Percentiles rank a stretch among this genome's conserved stretches.
phyloP scores from a whole-genome alignment of 2,113 vertebrate species.

The Oreochromis aureus region DNA sequence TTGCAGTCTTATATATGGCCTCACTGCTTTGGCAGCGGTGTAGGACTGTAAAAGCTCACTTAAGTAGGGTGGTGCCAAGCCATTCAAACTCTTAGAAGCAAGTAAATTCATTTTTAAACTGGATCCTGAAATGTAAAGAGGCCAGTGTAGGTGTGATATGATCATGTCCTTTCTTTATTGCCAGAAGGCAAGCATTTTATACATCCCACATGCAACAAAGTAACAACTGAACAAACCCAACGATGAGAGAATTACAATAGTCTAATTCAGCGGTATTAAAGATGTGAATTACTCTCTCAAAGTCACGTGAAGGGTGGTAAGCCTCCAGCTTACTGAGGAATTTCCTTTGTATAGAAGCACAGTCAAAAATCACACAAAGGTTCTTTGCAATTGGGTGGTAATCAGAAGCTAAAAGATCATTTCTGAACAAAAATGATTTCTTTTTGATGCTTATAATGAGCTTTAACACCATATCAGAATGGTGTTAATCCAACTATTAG shows the following conservation, averaged over 20 bases:
- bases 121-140: neutral
- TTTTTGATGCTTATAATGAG: neutral
- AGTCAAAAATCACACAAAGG: neutral
- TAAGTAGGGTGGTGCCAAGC: neutral
- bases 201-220: neutral
- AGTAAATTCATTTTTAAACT: neutral
- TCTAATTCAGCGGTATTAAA: accelerated
- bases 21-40: neutral
- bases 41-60: neutral
- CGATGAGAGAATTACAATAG: neutral
- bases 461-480: neutral
- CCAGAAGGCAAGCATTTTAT: neutral
- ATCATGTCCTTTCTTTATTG: neutral
- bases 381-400: neutral
- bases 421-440: neutral
- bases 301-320: neutral
- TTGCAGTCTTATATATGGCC: neutral
- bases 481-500: neutral
- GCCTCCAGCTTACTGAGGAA: neutral
- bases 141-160: neutral
- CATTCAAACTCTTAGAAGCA: neutral
- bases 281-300: neutral
- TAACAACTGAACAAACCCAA: neutral
- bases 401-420: neutral
- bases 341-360: neutral